These are phyloP conservation scores for Artemia sp. DNA, from an alignment of 2,888 invertebrate genomes.

Conservation along the genomic window DNA sequence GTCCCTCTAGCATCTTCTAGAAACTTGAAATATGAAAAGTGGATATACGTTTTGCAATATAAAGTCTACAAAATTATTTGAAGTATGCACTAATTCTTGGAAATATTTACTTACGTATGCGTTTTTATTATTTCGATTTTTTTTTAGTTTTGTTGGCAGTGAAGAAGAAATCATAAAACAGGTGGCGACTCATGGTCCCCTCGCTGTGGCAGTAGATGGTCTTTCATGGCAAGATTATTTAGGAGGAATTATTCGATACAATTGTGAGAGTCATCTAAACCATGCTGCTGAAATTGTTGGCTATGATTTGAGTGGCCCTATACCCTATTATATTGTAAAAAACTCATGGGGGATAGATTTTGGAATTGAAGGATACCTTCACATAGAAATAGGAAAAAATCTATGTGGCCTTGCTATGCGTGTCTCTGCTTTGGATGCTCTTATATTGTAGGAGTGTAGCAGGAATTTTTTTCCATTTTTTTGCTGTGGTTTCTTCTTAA, in stretches of 20 bases:
- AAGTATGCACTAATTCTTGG: no score
- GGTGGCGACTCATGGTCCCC: conserved; percentile 53
- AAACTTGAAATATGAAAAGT: no score
- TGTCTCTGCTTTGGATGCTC: neutral
- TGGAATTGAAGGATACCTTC: conserved; percentile 56
- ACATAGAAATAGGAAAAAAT: conserved; percentile 54
- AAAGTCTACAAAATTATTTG: no score
- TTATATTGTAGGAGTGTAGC: no score
- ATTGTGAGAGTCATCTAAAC: conserved; percentile 56
- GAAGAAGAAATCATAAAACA: conserved; percentile 45
- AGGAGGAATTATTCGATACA: conserved; percentile 62
- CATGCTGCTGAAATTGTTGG: conserved; percentile 66
- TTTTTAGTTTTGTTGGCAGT: conserved; percentile 41
- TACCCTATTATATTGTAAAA: conserved; percentile 62
- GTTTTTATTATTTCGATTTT: neutral
- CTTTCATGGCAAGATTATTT: conserved; percentile 69
- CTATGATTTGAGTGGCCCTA: conserved; percentile 50
- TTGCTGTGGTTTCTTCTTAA: no score
- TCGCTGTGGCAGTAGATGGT: conserved; percentile 64
- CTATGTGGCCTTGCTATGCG: conserved; percentile 46
- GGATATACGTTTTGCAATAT: no score
- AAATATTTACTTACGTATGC: no score
- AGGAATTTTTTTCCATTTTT: no score
- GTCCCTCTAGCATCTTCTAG: no score
- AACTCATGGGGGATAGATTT: conserved; percentile 69